Evolutionary conservation across 2,797 vertebrate genomes (phyloP).

Genomic region (Sitta carolinensis): DNA sequence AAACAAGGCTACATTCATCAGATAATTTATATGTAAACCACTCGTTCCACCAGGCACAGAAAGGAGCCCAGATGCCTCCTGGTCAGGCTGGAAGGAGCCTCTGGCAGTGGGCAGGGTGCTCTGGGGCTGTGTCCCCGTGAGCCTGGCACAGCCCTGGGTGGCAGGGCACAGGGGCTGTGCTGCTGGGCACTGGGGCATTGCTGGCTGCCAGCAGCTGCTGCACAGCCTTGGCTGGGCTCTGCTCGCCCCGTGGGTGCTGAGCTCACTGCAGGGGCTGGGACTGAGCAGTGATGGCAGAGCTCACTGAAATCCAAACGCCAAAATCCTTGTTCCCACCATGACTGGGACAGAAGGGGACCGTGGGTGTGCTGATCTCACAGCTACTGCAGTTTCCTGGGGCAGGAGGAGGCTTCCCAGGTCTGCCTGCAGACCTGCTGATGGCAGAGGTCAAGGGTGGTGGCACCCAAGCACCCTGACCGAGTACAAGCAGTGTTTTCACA

Average conservation of each 20-base stretch:
- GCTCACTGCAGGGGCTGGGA: neutral
- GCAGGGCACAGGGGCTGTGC: neutral
- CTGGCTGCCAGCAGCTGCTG: neutral
- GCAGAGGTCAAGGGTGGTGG: neutral
- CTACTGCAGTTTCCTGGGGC: neutral
- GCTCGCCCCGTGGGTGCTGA: neutral
- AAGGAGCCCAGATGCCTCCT: neutral
- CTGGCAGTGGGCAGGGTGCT: neutral
- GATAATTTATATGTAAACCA: slow-evolving; percentile 57
- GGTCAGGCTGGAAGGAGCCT: neutral
- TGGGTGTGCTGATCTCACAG: neutral
- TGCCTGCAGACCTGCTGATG: neutral
- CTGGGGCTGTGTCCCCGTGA: neutral
- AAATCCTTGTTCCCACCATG: neutral
- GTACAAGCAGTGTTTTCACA: neutral
- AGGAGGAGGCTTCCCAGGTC: neutral
- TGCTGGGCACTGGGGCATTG: neutral
- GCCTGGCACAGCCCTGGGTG: neutral
- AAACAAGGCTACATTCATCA: slow-evolving; percentile 58
- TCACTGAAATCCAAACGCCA: rapidly evolving
- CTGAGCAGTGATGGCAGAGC: neutral
- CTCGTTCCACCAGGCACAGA: neutral
- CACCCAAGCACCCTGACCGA: neutral
- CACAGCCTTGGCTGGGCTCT: neutral
- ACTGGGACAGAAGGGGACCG: neutral